phyloP scores from a whole-genome alignment of 2,113 vertebrate genomes.

The Tichodroma muraria region DNA sequence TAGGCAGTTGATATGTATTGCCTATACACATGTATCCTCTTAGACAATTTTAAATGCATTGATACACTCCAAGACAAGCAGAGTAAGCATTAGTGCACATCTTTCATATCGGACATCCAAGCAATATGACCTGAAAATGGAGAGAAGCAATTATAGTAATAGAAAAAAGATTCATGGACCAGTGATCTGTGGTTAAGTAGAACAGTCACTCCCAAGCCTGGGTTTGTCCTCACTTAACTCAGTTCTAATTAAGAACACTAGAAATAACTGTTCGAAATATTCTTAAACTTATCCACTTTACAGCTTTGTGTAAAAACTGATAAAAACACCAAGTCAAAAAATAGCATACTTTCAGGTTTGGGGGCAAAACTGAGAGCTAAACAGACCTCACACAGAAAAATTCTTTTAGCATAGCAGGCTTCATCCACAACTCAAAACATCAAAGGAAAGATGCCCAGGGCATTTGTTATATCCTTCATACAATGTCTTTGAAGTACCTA shows the following conservation, averaged over 20 bases:
- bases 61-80: not conserved
- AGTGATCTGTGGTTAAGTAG: not conserved
- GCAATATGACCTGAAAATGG: not conserved
- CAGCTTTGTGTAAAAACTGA: not conserved
- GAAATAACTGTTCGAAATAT: constrained; percentile 14
- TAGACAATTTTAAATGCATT: not conserved
- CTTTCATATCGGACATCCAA: not conserved
- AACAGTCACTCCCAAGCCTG: not conserved
- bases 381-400: not conserved
- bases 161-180: not conserved
- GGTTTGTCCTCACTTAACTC: constrained; percentile 8
- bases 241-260: not conserved
- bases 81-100: not conserved
- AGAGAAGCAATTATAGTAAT: not conserved
- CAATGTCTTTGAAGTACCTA: not conserved
- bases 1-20: not conserved
- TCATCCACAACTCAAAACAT: not conserved
- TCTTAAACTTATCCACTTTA: not conserved
- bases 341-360: not conserved
- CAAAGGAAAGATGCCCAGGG: not conserved
- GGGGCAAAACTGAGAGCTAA: not conserved
- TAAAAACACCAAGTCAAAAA: not conserved
- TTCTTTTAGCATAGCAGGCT: not conserved
- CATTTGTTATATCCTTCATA: not conserved
- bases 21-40: not conserved